Percentiles rank a stretch among this genome's conserved stretches.
These are phyloP conservation scores for Elachura formosa DNA, from an alignment of 2,113 vertebrate genomes.

Conservation along the genomic window DNA sequence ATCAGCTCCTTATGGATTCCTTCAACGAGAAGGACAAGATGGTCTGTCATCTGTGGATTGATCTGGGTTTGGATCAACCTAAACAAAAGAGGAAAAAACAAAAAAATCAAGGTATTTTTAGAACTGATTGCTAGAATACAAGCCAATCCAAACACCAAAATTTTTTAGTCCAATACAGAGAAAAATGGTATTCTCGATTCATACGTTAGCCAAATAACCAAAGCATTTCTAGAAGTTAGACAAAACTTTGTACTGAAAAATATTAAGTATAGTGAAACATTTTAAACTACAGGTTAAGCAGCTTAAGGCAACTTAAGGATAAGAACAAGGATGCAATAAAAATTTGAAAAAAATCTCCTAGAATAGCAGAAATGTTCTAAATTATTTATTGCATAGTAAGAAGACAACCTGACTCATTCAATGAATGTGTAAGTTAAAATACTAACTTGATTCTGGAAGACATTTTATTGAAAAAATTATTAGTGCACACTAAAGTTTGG, in stretches of 20 bases:
- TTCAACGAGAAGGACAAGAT: conserved; percentile 92
- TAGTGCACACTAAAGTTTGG: fast-evolving
- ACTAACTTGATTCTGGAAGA: background rate
- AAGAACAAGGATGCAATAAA: background rate
- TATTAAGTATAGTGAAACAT: background rate
- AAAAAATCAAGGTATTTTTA: background rate
- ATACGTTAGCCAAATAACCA: background rate
- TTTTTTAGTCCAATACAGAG: background rate
- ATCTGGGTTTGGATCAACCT: conserved; percentile 97
- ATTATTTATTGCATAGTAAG: background rate
- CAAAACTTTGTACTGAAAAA: background rate
- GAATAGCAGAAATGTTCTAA: background rate
- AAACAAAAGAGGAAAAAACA: background rate
- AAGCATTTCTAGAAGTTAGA: background rate
- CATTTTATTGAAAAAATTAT: background rate
- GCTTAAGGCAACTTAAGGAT: background rate
- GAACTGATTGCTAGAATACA: background rate
- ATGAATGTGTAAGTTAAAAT: background rate
- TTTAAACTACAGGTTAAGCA: background rate
- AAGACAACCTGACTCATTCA: background rate
- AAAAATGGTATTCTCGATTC: background rate
- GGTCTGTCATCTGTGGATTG: conserved; percentile 82
- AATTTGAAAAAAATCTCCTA: background rate
- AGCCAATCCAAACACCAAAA: background rate
- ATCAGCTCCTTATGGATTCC: conserved; percentile 41